Percentiles rank a stretch among this genome's conserved stretches.
phyloP scores from a whole-genome alignment of 2,797 vertebrate genomes.

The Paramormyrops hopkinsi region DNA sequence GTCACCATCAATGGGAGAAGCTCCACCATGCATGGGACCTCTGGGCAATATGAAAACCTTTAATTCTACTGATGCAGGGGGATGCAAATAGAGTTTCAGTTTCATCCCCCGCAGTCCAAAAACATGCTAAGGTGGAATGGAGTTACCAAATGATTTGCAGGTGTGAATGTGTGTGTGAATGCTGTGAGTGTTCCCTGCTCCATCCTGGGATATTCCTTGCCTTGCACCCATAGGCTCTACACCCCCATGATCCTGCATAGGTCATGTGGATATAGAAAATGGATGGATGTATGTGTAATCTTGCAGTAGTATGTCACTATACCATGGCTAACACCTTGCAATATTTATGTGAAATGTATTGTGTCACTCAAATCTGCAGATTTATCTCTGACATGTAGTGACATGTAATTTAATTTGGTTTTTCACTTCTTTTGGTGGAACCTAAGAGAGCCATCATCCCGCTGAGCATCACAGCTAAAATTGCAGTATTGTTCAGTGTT shows the following conservation, averaged over 20 bases:
- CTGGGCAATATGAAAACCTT: neutral
- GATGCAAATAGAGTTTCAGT: neutral
- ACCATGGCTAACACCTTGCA: neutral
- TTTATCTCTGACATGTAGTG: neutral
- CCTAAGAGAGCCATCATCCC: neutral
- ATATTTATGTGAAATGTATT: neutral
- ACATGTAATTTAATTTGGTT: neutral
- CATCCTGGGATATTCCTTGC: neutral
- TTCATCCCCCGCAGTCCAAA: neutral
- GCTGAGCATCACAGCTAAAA: neutral
- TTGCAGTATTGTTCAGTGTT: neutral
- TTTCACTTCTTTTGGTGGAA: neutral
- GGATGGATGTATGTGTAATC: neutral
- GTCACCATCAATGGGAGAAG: neutral
- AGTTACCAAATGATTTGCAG: neutral
- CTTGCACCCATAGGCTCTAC: neutral
- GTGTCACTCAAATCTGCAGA: neutral
- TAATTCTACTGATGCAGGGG: neutral
- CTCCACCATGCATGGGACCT: neutral
- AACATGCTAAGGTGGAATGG: neutral
- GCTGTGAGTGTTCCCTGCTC: neutral
- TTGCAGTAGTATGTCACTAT: neutral
- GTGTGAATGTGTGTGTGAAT: neutral
- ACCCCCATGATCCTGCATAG: neutral
- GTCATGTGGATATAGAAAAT: neutral